Evolutionary conservation across 2,888 invertebrate species (phyloP), one percentile per base, ranked within the genome.

Genomic region (Tenthredo mesomela): DNA sequence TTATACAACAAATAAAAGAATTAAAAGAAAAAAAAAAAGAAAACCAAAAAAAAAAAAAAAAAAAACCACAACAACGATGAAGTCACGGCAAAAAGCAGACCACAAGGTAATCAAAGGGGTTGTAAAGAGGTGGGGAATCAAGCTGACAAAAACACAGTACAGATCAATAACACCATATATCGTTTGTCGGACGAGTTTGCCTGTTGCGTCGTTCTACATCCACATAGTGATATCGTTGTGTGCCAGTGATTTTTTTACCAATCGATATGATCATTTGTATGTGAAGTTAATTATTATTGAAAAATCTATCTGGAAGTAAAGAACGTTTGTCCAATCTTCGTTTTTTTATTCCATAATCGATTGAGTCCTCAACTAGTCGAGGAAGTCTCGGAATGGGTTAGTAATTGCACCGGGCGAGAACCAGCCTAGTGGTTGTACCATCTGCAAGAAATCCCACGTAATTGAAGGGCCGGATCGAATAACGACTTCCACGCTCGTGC

Each of bases 391-490:
- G 33, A 67, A 12, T 67, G 40, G 50, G 77, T 50, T 77, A 77
- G 77, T 77, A 77, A 77, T 77, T 50, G 77, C 77, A 54, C 77
- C 12, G 7, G 29, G 77, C 33, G 67, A 33, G 67, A 73, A 73
- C 73, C 40, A 29, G 54, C 33, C 77, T n/a, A 25, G 37, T 37
- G 21, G 61, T 65, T 25, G 21, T 25, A 50, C 47, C 80, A 80
- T 61, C 80, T 80, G 80, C 58, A 80, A 77, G n/a, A 33, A 80
- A 67, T 80, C 80, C 80, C 80, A 80, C 80, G 61, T 80, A 80
- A 80, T n/a, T n/a, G n/a, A n/a, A n/a, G n/a, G n/a, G n/a, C n/a
- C n/a, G n/a, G n/a, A n/a, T n/a, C n/a, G n/a, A n/a, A n/a, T n/a
- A n/a, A n/a, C n/a, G n/a, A n/a, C n/a, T n/a, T n/a, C n/a, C n/a